A percentile compares a stretch with the other conserved stretches of the same genome.
phyloP scores from a whole-genome alignment of 2,888 invertebrate genomes.

The Caenorhabditis doughertyi region DNA sequence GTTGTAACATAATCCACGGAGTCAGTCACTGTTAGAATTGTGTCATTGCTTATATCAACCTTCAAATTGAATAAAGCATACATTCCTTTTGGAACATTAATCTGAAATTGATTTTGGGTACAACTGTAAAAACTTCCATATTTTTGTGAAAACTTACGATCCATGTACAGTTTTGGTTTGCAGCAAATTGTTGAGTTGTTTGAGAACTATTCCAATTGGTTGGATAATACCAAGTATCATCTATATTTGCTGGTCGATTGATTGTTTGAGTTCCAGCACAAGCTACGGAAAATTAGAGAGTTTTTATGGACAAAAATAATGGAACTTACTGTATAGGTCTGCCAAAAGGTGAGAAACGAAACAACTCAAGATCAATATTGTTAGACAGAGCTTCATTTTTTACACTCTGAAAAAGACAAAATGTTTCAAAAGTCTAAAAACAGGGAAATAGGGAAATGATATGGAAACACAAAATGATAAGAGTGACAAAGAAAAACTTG shows the following conservation, averaged over 20 bases:
- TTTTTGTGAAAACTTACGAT: constrained; percentile 21
- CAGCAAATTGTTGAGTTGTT: constrained; percentile 28
- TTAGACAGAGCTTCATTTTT: not conserved
- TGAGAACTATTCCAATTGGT: not conserved
- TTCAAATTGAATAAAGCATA: constrained; percentile 9
- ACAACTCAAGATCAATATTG: not conserved
- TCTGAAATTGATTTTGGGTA: not conserved
- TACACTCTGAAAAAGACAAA: not conserved
- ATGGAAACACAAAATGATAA: constrained; percentile 26
- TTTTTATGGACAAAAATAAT: not conserved
- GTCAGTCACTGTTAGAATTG: constrained; percentile 23
- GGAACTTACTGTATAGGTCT: constrained; percentile 40
- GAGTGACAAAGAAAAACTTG: constrained; percentile 13
- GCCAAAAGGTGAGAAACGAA: not conserved
- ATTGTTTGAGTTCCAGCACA: constrained; percentile 35
- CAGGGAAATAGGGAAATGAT: too few relatives aligned
- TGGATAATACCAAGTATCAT: constrained; percentile 20
- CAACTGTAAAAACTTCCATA: not conserved
- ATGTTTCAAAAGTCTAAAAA: not conserved
- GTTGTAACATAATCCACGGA: constrained; percentile 27
- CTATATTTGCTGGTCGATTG: constrained; percentile 30
- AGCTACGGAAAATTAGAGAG: not conserved
- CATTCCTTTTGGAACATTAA: constrained; percentile 42
- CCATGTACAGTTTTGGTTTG: constrained; percentile 42
- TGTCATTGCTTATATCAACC: not conserved